Base-by-base conservation (phyloP, 2,113 vertebrate genomes). In the Cynopterus brachyotis region DNA sequence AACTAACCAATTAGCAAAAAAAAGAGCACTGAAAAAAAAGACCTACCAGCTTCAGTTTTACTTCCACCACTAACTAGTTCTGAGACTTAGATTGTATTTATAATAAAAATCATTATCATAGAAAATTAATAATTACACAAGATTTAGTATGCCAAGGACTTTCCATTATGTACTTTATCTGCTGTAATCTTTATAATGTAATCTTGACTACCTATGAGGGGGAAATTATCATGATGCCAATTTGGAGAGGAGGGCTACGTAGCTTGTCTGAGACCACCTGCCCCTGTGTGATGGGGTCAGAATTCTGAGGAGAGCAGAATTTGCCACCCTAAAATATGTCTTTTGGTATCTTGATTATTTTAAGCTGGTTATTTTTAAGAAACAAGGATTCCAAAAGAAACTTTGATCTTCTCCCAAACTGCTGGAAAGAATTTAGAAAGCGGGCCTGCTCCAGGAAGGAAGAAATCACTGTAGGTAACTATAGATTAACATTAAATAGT, bases 1-100 rank as follows among this genome's bases (percentile, higher is more conserved):
- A 96, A 94, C 85, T 35, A 97, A 83, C 94, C 91, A 93, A 89
- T 96, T 96, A 97, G 81, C 55, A 89, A 94, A 96, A 81, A 35
- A 79, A 28, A 78, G 24, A 79, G 13, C 4, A 42, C 55, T n/a
- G 55, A 78, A 42, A 47, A 50, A 66, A 76, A 89, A 47, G 15
- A 53, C 32, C 55, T 16, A 53, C 42, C 8, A 79, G 60, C 92
- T 88, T 70, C 26, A 79, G 24, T 20, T 32, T 9, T 35, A 69
- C 22, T 9, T 73, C 42, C 9, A 85, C 8, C 1, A 57, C 26
- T 10, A 62, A 76, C 66, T 47, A 75, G 37, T 26, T 85, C 82
- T 69, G 62, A 86, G 59, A 59, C 13, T 67, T 64, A 66, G 37
- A 37, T 88, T 53, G 50, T 45, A 67, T 70, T 90, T 64, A 67